phyloP scores from a whole-genome alignment of 2,113 vertebrate genomes.

The Apus apus region DNA sequence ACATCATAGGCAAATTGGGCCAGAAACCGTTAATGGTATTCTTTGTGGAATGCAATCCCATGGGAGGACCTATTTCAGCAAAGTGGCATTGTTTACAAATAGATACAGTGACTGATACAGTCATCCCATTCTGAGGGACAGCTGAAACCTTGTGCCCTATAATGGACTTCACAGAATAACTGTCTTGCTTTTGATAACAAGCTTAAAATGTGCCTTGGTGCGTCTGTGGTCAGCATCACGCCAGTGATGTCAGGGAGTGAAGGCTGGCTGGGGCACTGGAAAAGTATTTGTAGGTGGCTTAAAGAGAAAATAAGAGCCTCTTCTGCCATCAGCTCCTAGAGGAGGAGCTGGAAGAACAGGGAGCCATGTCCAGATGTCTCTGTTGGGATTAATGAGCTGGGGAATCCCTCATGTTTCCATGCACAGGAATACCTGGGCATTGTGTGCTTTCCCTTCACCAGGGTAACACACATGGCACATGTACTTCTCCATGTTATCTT shows the following conservation, averaged over 20 bases:
- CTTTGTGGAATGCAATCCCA: conserved; percentile 64
- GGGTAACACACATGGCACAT: accelerated
- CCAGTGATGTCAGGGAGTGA: accelerated
- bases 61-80: conserved; percentile 50
- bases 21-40: conserved; percentile 66
- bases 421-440: not conserved
- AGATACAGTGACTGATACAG: conserved; percentile 9
- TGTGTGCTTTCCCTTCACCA: accelerated
- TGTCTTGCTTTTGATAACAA: not conserved
- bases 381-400: not conserved
- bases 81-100: conserved; percentile 74
- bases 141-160: not conserved
- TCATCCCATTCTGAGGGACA: conserved; percentile 2
- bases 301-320: not conserved
- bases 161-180: not conserved
- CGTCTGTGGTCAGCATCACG: not conserved
- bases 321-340: not conserved
- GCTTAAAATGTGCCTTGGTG: not conserved
- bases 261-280: not conserved
- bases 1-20: conserved; percentile 76
- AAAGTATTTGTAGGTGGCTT: not conserved
- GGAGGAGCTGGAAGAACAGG: not conserved
- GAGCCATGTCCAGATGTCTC: not conserved
- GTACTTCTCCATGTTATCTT: not conserved
- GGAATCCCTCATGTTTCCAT: not conserved